Percentiles rank a stretch among this genome's conserved stretches.
phyloP scores from a whole-genome alignment of 2,113 vertebrate genomes.

The Pollachius pollachius region DNA sequence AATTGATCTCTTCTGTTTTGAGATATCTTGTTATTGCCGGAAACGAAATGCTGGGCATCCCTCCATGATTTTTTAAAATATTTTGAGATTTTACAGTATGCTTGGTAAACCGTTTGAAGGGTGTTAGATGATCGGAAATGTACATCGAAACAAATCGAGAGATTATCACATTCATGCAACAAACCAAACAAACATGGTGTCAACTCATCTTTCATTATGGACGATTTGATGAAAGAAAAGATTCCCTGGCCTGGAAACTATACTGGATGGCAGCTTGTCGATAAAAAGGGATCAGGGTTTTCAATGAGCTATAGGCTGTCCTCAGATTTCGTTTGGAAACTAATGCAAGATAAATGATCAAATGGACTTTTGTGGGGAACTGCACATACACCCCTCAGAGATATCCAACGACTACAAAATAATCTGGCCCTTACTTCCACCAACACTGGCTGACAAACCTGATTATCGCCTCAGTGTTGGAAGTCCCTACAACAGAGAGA shows the following conservation, averaged over 20 bases:
- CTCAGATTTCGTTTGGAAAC: neutral
- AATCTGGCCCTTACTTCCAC: too few relatives aligned
- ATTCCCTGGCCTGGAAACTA: constrained; percentile 8
- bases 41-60: neutral
- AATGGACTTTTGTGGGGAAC: neutral
- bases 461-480: too few relatives aligned
- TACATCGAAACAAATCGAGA: too few relatives aligned
- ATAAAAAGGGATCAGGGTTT: constrained; percentile 12
- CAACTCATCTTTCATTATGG: constrained; percentile 12
- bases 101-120: too few relatives aligned
- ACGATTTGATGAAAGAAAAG: constrained; percentile 16
- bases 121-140: too few relatives aligned
- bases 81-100: neutral
- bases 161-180: too few relatives aligned
- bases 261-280: neutral
- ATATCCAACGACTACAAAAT: too few relatives aligned
- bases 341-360: neutral
- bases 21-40: constrained; percentile 3
- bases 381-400: too few relatives aligned
- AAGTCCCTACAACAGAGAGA: too few relatives aligned
- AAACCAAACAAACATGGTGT: neutral
- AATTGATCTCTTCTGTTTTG: constrained; percentile 30
- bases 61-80: neutral
- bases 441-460: too few relatives aligned
- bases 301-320: neutral